Percentiles rank a stretch among this genome's conserved stretches.
These are phyloP conservation scores for Parnassius mnemosyne DNA, from an alignment of 2,888 invertebrate genomes.

Conservation along the genomic window DNA sequence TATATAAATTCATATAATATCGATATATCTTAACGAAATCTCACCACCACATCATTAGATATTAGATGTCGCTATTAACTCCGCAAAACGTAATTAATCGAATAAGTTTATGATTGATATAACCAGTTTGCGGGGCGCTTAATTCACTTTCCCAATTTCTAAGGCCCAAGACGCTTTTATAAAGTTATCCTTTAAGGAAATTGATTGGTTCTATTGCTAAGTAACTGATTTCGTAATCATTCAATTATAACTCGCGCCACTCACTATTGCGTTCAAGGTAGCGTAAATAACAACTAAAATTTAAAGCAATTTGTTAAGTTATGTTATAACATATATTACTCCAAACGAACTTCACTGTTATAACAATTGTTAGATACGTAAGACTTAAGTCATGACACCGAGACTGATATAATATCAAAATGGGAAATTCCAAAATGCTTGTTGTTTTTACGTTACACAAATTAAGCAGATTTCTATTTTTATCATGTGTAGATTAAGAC, in stretches of 20 bases:
- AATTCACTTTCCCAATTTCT: conserved; percentile 79
- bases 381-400: conserved; percentile 9
- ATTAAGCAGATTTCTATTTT: conserved; percentile 6
- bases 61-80: conserved; percentile 81
- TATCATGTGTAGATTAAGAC: neutral
- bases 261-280: conserved; percentile 42
- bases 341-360: conserved; percentile 11
- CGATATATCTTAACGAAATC: conserved; percentile 22
- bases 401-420: conserved; percentile 20
- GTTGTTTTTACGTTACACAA: conserved; percentile 3
- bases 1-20: conserved; percentile 10
- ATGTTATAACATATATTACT: conserved; percentile 23
- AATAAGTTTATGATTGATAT: conserved; percentile 82
- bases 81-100: conserved; percentile 81
- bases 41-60: conserved; percentile 58
- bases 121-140: conserved; percentile 79
- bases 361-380: conserved; percentile 15
- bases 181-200: conserved; percentile 75
- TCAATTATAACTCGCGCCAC: conserved; percentile 51
- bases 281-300: conserved; percentile 51
- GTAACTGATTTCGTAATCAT: conserved; percentile 67
- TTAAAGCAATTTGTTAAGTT: conserved; percentile 38
- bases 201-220: conserved; percentile 68
- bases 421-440: conserved; percentile 16
- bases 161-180: conserved; percentile 64